Evolutionary conservation across 2,113 vertebrate species (phyloP).

Genomic region (Mus musculus): GRCm39 chr3:37411501-37412000

Average conservation of each 20-base stretch:
- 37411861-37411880: neutral
- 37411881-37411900: neutral
- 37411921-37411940: neutral
- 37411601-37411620: neutral
- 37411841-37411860: slow-evolving; percentile 16
- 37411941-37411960: neutral
- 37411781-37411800: neutral
- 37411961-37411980: neutral
- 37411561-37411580: neutral
- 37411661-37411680: neutral
- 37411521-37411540: neutral
- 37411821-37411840: neutral
- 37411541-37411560: neutral
- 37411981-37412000: neutral
- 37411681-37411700: neutral
- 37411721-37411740: slow-evolving; percentile 19
- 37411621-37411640: neutral
- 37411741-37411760: neutral
- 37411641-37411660: too few species aligned
- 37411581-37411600: neutral
- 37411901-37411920: neutral
- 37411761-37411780: neutral
- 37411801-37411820: neutral
- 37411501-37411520: slow-evolving; percentile 7
- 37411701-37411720: neutral